Evolutionary conservation across 1,140 invertebrate species (phyloP).

Genomic region (Trachelipus rathkii): DNA sequence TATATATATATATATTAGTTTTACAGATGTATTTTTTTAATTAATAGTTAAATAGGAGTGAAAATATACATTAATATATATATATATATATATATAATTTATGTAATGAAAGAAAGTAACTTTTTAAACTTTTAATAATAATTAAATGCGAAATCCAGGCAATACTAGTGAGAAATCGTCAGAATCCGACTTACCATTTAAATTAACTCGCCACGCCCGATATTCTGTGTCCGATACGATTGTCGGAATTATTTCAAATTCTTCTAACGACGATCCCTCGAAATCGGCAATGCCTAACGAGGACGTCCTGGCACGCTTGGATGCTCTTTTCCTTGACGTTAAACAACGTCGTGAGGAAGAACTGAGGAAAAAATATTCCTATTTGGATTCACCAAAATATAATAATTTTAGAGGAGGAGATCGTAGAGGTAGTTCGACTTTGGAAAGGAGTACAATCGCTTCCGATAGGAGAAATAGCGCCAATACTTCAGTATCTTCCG

Average conservation of each 20-base stretch:
- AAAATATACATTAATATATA: background rate
- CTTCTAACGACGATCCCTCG: background rate
- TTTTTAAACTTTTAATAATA: background rate
- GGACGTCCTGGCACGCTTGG: background rate
- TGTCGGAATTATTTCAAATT: background rate
- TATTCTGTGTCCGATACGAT: background rate
- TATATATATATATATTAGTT: conserved; percentile 4
- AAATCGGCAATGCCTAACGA: background rate
- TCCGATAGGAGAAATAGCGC: background rate
- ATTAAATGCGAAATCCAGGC: no score
- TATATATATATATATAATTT: background rate
- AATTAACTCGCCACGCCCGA: background rate
- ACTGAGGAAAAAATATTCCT: background rate
- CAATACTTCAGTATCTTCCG: no score
- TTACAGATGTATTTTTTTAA: background rate
- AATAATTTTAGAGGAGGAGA: background rate
- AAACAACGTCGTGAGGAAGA: conserved; percentile 7
- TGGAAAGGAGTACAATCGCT: background rate
- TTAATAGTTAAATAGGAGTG: background rate
- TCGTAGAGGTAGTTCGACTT: background rate
- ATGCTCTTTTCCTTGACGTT: background rate
- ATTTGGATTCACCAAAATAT: background rate
- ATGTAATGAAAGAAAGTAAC: background rate
- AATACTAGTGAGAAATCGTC: background rate
- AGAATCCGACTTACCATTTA: background rate